Base-by-base conservation (phyloP, 1,140 invertebrate species). In the Lerema accius region DNA sequence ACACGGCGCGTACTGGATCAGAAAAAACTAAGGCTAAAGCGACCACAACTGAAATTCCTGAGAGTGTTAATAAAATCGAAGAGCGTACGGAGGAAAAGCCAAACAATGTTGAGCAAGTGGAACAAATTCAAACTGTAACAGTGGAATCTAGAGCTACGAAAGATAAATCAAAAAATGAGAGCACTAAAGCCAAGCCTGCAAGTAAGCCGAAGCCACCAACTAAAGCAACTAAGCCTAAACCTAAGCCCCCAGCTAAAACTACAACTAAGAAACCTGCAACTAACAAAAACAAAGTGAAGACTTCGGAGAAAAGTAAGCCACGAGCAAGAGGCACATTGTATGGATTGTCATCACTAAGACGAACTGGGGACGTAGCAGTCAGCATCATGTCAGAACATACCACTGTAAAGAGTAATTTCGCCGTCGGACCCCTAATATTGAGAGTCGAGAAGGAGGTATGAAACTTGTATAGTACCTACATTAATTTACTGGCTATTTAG, bases 401-500 rank as follows among this genome's bases (percentile, higher is more conserved):
- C 0, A 96, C 95, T 19, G 95, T 97, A 11, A 95, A 95, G 76
- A 95, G 94, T 7, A 95, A 95, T 78, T 96, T 97, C 81, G 93
- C 94, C 10, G 84, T 97, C 23, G 96, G 96, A 40, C 96, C 96
- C 0, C 77, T 97, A 5, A 94, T 94, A 4, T 83, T 97, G 37
- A 95, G 95, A 81, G 96, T 97, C 0, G 95, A 97, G 76, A 96
- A 96, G 90, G 95, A 96, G 90, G 93, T 94, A 84, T 75, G 73
- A 4, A 7, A n/a, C n/a, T n/a, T n/a, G n/a, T n/a, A n/a, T n/a
- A n/a, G n/a, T n/a, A n/a, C n/a, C n/a, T n/a, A n/a, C n/a, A n/a
- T n/a, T n/a, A n/a, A n/a, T n/a, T n/a, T n/a, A n/a, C n/a, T n/a
- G n/a, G n/a, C n/a, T n/a, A n/a, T n/a, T n/a, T n/a, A n/a, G n/a